Evolutionary conservation across 2,888 invertebrate genomes (phyloP), one percentile per base, ranked within the genome.

Genomic region (Mamestra brassicae): DNA sequence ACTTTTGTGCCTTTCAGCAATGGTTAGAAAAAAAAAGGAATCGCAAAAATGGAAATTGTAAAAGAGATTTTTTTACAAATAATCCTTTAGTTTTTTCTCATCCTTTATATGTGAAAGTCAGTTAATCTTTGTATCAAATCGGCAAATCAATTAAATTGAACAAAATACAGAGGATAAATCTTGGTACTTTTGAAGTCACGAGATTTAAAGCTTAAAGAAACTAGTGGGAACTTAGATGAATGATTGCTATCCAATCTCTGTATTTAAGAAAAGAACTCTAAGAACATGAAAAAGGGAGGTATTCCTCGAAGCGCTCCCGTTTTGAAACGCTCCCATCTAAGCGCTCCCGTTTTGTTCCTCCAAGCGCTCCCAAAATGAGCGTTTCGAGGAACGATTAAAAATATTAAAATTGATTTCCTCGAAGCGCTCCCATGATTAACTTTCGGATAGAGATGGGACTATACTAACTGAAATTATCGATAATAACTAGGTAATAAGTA

Each of bases 91-190:
- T 3, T 17, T 4, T 50, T 13, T 45, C 36, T n/a, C 52, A 38
- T 0, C n/a, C 69, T 60, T 52, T 67, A 34, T 52, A 61, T 0
- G 3, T 0, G 4, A 6, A 52, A 3, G n/a, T 50, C n/a, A 45
- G 34, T 7, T 26, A 34, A 13, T 38, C 15, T 8, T 45, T 34
- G 26, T 42, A 7, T 50, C 17, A 71, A 47, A 47, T 13, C 13
- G 62, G 71, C 17, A 13, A 13, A 77, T 36, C 57, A 62, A n/a
- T 62, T 50, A 38, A 52, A 78, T 57, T 78, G 26, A 71, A 5
- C 3, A 34, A n/a, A 13, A 2, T 10, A 38, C 17, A 5, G 52
- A 3, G 10, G 45, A 6, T 17, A 7, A 3, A 47, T 26, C 47
- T 61, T 50, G 3, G 10, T 34, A n/a, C 54, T 55, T 76, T 52